A percentile compares a stretch with the other conserved stretches of the same genome.
phyloP scores from a whole-genome alignment of 2,797 vertebrate species.

The Halcyon badia region DNA sequence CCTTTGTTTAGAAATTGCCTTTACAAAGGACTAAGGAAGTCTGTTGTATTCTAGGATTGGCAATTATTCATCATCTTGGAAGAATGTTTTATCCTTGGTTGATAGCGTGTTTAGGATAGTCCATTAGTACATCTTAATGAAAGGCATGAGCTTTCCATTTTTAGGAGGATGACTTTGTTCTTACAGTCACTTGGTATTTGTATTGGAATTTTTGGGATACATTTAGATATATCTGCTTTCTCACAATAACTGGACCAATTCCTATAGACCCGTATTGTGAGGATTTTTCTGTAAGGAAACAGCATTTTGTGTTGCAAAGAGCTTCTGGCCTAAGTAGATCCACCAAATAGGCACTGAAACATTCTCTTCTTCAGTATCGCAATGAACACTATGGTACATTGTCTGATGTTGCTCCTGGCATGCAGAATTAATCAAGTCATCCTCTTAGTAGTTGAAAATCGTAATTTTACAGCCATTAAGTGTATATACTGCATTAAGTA shows the following conservation, averaged over 20 bases:
- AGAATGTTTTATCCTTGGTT: not conserved
- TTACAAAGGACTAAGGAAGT: not conserved
- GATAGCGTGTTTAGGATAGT: not conserved
- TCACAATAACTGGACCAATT: not conserved
- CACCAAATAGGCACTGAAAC: not conserved
- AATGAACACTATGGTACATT: not conserved
- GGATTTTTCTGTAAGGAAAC: not conserved
- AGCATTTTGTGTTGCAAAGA: not conserved
- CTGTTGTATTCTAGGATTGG: not conserved
- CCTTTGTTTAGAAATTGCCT: not conserved
- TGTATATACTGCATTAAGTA: not conserved
- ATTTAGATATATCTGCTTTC: not conserved
- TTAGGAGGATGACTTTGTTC: not conserved
- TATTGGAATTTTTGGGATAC: not conserved
- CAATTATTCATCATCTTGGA: not conserved
- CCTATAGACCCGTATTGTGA: not conserved
- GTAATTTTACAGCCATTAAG: not conserved
- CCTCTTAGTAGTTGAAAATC: not conserved
- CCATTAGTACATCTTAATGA: not conserved
- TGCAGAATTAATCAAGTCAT: not conserved
- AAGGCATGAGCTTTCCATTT: not conserved
- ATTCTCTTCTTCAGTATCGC: not conserved
- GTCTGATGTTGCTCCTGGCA: not conserved
- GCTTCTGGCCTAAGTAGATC: not conserved
- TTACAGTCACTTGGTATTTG: not conserved